These are phyloP conservation scores for Ursus arctos DNA, from an alignment of 2,113 vertebrate species.

Conservation along the genomic window DNA sequence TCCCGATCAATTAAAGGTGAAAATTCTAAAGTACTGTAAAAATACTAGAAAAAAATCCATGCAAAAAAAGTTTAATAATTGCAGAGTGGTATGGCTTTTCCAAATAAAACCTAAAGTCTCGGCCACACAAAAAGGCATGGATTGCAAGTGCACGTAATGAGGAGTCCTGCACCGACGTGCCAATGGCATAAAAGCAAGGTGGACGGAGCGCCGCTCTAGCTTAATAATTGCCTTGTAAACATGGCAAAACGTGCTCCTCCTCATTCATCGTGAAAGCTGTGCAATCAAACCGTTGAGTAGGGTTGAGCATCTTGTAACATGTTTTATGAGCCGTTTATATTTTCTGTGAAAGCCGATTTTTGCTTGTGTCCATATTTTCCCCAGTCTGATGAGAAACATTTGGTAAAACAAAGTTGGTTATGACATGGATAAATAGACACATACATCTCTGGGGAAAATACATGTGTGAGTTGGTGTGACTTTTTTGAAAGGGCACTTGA, in stretches of 20 bases:
- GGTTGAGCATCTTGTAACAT: background rate
- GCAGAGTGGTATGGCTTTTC: background rate
- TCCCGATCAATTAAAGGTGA: background rate
- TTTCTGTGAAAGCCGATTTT: background rate
- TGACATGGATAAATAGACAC: background rate
- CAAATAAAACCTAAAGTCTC: background rate
- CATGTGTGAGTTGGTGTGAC: background rate
- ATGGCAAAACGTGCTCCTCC: background rate
- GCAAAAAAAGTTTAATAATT: background rate
- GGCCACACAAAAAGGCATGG: background rate
- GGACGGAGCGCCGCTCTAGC: too few species aligned
- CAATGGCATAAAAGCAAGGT: background rate
- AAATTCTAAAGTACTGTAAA: background rate
- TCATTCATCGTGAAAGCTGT: background rate
- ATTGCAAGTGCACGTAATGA: background rate
- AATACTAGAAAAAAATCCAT: background rate
- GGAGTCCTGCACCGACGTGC: background rate
- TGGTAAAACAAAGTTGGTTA: background rate
- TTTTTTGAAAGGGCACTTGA: slow-evolving; percentile 24
- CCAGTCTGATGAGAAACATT: background rate
- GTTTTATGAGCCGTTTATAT: background rate
- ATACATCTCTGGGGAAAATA: background rate
- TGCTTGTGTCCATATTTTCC: background rate
- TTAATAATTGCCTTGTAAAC: background rate
- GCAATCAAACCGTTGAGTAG: background rate